Evolutionary conservation across 2,888 invertebrate genomes (phyloP).

Genomic region (Calliopum simillimum): DNA sequence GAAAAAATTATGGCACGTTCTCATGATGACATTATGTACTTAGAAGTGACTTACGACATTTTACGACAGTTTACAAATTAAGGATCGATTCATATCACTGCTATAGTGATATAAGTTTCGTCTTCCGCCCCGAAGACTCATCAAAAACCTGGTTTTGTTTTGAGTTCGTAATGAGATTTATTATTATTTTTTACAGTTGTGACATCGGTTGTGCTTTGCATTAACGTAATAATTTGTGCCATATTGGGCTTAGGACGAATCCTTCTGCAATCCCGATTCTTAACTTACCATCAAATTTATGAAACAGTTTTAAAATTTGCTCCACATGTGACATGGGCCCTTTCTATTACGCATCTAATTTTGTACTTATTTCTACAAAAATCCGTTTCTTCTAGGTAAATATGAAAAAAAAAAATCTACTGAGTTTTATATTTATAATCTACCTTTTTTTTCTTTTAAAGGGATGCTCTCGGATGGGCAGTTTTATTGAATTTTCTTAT

Average conservation of each 20-base stretch:
- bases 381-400: conserved; percentile 66
- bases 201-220: conserved; percentile 45
- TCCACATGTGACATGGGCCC: conserved; percentile 67
- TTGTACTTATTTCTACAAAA: conserved; percentile 73
- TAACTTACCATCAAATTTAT: conserved; percentile 12
- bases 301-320: conserved; percentile 43
- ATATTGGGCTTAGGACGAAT: conserved; percentile 36
- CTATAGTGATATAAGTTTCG: no score
- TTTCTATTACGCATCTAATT: conserved; percentile 73
- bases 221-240: conserved; percentile 44
- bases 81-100: no score
- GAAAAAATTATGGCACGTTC: no score
- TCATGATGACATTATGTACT: no score
- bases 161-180: neutral
- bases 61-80: no score
- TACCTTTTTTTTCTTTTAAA: conserved; percentile 50
- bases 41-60: no score
- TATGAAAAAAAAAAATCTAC: conserved; percentile 13
- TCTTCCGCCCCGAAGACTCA: no score
- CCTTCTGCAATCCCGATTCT: neutral
- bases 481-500: conserved; percentile 78
- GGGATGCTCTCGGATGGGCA: conserved; percentile 79
- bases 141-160: no score
- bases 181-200: conserved; percentile 40
- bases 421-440: neutral